Base-by-base conservation (phyloP, 2,888 invertebrate genomes). In the Lasius platythorax region DNA sequence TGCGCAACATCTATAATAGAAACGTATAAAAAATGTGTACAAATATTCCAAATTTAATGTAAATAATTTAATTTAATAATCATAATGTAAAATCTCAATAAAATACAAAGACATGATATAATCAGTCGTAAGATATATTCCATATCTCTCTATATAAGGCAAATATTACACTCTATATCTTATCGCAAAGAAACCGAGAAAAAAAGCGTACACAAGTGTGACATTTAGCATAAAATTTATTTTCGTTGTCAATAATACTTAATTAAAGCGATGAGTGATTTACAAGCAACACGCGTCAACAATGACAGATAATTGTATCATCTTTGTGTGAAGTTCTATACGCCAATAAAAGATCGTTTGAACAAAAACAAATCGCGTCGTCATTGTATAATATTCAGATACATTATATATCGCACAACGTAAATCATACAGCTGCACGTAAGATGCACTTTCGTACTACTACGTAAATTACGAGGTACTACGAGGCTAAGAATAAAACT, bases 381-480 rank as follows among this genome's bases (percentile, higher is more conserved):
- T 43, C 11, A 30, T 58, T 40, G 58, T 43, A 67, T 8, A 40
- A 56, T 56, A 56, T 40, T 50, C 18, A 18, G 18, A 50, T 40
- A 78, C 56, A 15, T n/a, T 78, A 67, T 28, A 30, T 56, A 61
- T 66, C 56, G 68, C 30, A 3, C 78, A 43, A 43, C 43, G 68
- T 33, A 58, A 78, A 67, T 78, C 56, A 78, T 30, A 40, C 53
- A 40, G 40, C n/a, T 53, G 18, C 74, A 78, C 83, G 50, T 82
- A 75, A 67, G 56, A 53, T n/a, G 61, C 67, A 37, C 37, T 66
- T 81, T 85, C 85, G 73, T 43, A 68, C 23, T 56, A 66, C 53
- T 53, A 43, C 56, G 78, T 66, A 53, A 40, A 18, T 28, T 43
- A 50, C 66, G 8, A 46, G 8, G 37, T 37, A 43, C 37, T 66